Base-by-base conservation (phyloP, 2,797 vertebrate genomes). In the Sebastes itinus region DNA sequence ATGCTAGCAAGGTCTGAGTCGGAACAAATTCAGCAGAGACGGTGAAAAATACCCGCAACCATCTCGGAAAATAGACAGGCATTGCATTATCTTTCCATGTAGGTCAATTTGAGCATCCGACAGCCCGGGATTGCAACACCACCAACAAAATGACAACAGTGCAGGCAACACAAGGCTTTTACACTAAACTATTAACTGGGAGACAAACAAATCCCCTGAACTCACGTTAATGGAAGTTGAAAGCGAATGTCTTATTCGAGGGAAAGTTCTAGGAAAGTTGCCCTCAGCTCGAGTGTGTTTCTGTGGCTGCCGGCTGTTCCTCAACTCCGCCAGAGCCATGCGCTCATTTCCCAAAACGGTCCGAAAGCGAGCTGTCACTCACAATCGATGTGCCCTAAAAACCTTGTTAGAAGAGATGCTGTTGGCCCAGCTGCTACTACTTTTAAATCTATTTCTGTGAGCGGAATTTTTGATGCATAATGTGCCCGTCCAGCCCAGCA, bases 281-380 rank as follows among this genome's bases (percentile, higher is more conserved):
- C 70, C 75, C 83, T 64, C 80, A 20, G 52, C 55, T 65, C 18
- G 27, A 71, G 55, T 80, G 59, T 82, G 74, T 83, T 77, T 75
- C 62, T 52, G 46, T 83, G 58, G 81, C 90, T 83, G 78, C 55
- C 66, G 81, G 92, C 89, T 82, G 87, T 89, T 92, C 87, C 88
- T 87, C 81, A 80, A 83, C 89, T 87, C 77, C 76, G 18, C 73
- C 80, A 35, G 58, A 83, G 84, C 83, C 68, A 3, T 69, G 87
- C 74, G 32, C 89, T 91, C 81, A 55, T 92, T 92, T 89, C 80
- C 84, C 85, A 77, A 86, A 91, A 87, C 23, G 42, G 78, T 88
- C 84, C 66, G 66, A 80, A 55, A 87, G 87, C 56, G 64, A 87
- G 88, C 93, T 91, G 93, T 94, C 93, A 93, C 69, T 95, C 93